These are phyloP conservation scores for Danio albolineatus DNA, from an alignment of 2,797 vertebrate genomes.

Conservation along the genomic window DNA sequence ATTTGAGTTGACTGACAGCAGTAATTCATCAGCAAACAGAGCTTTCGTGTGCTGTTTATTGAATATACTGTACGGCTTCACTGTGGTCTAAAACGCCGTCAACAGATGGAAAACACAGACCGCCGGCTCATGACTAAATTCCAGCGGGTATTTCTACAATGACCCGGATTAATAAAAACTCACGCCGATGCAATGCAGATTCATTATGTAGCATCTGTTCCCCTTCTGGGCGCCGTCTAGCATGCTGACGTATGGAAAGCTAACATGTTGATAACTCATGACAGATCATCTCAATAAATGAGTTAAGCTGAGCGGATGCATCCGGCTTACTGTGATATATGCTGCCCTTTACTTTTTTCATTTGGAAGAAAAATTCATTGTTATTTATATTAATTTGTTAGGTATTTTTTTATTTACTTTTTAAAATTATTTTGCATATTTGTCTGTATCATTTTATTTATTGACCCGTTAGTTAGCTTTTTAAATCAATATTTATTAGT, in stretches of 20 bases:
- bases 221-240: constrained; percentile 10
- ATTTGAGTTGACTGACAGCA: constrained; percentile 2
- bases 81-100: not conserved
- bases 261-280: constrained; percentile 34
- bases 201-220: constrained; percentile 34
- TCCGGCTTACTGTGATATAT: not conserved
- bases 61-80: not conserved
- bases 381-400: not conserved
- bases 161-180: constrained; percentile 33
- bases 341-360: not conserved
- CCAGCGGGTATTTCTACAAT: not conserved
- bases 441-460: too few species aligned
- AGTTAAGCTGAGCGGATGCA: not conserved
- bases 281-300: constrained; percentile 3
- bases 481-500: too few species aligned
- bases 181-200: constrained; percentile 27
- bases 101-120: constrained; percentile 36
- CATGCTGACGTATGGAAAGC: constrained; percentile 29
- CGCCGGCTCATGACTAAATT: constrained; percentile 30
- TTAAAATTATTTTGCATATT: too few species aligned
- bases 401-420: too few species aligned
- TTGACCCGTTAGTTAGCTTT: too few species aligned
- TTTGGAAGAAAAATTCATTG: not conserved
- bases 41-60: constrained; percentile 21
- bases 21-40: constrained; percentile 35